phyloP scores from a whole-genome alignment of 2,888 invertebrate species.

The Cephus runcator region DNA sequence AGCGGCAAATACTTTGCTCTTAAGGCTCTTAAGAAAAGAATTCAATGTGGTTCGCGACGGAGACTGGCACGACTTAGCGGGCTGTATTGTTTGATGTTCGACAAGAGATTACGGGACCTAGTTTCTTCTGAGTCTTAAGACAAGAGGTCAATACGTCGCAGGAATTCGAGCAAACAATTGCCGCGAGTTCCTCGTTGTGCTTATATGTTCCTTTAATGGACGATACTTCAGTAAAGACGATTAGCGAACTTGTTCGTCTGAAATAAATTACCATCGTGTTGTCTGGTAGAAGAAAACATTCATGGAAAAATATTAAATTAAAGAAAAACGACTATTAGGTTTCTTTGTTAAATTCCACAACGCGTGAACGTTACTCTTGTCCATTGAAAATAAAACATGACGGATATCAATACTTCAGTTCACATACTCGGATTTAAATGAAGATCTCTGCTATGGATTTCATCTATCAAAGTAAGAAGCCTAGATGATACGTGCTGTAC shows the following conservation, averaged over 20 bases:
- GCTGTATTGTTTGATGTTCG: neutral
- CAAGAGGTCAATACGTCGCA: neutral
- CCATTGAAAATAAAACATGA: neutral
- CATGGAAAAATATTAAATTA: neutral
- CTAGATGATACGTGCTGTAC: neutral
- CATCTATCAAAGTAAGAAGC: no score
- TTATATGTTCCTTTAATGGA: neutral
- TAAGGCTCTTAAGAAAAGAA: neutral
- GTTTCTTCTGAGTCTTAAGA: neutral
- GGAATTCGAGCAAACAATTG: neutral
- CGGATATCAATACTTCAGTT: neutral
- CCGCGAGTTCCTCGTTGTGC: neutral
- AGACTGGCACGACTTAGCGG: neutral
- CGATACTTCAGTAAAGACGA: neutral
- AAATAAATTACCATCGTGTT: neutral
- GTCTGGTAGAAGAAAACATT: neutral
- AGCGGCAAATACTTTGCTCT: neutral
- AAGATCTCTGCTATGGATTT: neutral
- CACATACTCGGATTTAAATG: neutral
- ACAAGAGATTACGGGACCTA: neutral
- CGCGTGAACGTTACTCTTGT: neutral
- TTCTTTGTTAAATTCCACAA: neutral
- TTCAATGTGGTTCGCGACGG: neutral
- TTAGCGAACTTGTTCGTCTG: neutral
- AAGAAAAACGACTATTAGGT: neutral